Base-by-base conservation (phyloP, 2,797 vertebrate species). In the Leptodactylus fallax region DNA sequence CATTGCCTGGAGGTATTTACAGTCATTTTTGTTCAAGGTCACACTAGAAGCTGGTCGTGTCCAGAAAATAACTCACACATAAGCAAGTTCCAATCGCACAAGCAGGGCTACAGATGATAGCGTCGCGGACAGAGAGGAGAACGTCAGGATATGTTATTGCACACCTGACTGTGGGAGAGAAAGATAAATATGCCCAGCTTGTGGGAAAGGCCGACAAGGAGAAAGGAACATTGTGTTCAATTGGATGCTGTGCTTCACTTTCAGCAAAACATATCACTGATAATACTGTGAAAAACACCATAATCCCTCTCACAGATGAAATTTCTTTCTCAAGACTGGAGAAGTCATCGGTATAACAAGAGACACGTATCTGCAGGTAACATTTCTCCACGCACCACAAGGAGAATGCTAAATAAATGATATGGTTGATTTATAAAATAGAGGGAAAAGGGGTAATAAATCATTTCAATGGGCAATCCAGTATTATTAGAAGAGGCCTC, bases 221-320 rank as follows among this genome's bases (percentile, higher is more conserved):
- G 74, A 74, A 49, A 49, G 19, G 19, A 77, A 77, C 49, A 77
- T 53, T 53, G 21, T 8, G 45, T 53, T 77, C 49, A n/a, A 53
- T 76, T 19, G 19, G 72, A 76, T n/a, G 49, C 72, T 51, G 72
- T 4, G 71, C 45, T 49, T 47, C 71, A 74, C 45, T 74, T 72
- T 1, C 10, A 6, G 12, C 6, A 51, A 53, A 77, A 53, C 49
- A 76, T 47, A 74, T 49, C 16, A n/a, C 19, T 12, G 49, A 51
- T 77, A 77, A 77, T 3, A 53, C 21, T 23, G 72, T 51, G n/a
- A 77, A 77, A 69, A 77, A 77, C 72, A 23, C 72, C 47, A 23
- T n/a, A 47, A n/a, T 53, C 21, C 49, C n/a, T 51, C 72, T 53
- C 71, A 74, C 45, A 14, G 47, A 77, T 77, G 19, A 77, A 2